Evolutionary conservation across 2,888 invertebrate genomes (phyloP).

Genomic region (Frankliniella intonsa): DNA sequence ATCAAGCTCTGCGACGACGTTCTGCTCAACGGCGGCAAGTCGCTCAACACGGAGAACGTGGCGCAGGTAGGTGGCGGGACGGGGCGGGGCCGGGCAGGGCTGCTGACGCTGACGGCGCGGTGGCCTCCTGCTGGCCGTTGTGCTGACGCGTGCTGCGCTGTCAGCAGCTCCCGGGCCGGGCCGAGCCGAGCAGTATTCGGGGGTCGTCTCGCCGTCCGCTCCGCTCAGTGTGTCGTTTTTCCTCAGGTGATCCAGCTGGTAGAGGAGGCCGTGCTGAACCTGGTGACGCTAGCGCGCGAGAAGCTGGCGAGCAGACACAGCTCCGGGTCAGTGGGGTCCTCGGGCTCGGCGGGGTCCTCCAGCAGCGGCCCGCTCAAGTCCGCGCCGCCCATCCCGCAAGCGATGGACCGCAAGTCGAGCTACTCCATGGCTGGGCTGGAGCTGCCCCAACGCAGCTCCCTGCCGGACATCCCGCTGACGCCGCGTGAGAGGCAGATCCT

Average conservation of each 20-base stretch:
- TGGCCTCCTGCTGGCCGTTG: not conserved
- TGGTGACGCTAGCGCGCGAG: conserved; percentile 74
- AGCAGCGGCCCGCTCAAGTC: conserved; percentile 18
- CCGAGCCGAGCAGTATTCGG: not conserved
- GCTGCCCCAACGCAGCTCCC: conserved; percentile 58
- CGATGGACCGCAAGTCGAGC: conserved; percentile 38
- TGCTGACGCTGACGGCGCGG: not conserved
- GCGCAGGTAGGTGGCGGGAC: not conserved
- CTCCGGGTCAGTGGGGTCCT: conserved; percentile 15
- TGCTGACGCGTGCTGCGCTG: not conserved
- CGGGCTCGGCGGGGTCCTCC: not conserved
- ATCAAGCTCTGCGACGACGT: conserved; percentile 88
- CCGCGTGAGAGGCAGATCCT: conserved; percentile 68
- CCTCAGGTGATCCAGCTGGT: conserved; percentile 62
- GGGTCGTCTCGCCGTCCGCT: not conserved
- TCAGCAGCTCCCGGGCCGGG: not conserved
- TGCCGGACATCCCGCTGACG: conserved; percentile 77
- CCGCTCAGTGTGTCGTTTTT: not conserved
- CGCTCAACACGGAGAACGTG: conserved; percentile 40
- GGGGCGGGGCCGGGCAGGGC: not conserved
- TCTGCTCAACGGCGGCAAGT: conserved; percentile 65
- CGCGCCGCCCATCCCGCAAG: conserved; percentile 48
- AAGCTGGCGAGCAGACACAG: conserved; percentile 64
- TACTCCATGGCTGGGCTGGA: conserved; percentile 39
- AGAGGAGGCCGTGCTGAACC: conserved; percentile 68